Evolutionary conservation across 2,888 invertebrate species (phyloP), one percentile per base, ranked within the genome.

Genomic region (Patella ulyssiponensis): DNA sequence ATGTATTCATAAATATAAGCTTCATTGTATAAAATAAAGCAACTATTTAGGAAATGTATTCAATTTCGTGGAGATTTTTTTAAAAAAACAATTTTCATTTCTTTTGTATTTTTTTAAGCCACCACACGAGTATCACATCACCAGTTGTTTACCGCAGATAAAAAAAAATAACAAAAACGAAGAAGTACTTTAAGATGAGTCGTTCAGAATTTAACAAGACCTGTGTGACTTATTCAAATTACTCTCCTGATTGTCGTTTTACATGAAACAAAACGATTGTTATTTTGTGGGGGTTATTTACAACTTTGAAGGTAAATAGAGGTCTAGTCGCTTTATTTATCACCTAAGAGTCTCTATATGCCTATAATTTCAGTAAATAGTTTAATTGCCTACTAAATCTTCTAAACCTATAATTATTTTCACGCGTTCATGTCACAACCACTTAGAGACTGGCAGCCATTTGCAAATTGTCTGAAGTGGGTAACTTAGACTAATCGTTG

Each of bases 151-250:
- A 33, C 33, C 33, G 33, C 33, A 33, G 33, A 33, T 33, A 33
- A 33, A 44, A 33, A 44, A 44, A 44, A 7, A 9, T 44, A 44
- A 44, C 44, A 44, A 44, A 44, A 33, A 33, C 4, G 33, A 33
- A 33, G 33, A 33, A 33, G 33, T 44, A 44, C 44, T 44, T 44
- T 33, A 0, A 33, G 33, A 33, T 4, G 33, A 44, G 44, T 44
- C 44, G 44, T 12, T 14, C 23, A 11, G 12, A 64, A 23, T 64
- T 64, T 64, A 64, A 64, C 64, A 23, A 64, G 64, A 23, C 64
- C 64, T 64, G 20, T 64, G 64, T 64, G 64, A 64, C 64, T 64
- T 64, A 64, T 64, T 64, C 64, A 64, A 64, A 64, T 64, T 64
- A 64, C 20, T 23, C 20, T 64, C 23, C 23, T 64, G 20, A 64